These are phyloP conservation scores for Oegoconia quadripuncta DNA, from an alignment of 2,888 invertebrate genomes.

Conservation along the genomic window DNA sequence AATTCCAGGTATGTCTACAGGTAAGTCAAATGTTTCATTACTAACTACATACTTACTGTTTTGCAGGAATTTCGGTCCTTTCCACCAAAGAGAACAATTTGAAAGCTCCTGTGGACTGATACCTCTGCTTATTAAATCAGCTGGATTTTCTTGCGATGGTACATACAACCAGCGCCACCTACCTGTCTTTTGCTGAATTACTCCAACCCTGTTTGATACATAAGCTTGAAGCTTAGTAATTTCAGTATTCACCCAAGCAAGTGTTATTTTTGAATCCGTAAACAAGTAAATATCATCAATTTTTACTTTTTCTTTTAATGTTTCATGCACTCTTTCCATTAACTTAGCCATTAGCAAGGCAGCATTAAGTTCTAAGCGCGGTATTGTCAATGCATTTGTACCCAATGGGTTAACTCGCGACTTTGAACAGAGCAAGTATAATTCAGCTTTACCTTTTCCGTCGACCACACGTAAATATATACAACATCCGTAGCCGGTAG, in stretches of 20 bases:
- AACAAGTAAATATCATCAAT: conserved; percentile 9
- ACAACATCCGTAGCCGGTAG: conserved; percentile 17
- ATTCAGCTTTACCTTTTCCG: conserved; percentile 10
- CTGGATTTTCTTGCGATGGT: conserved; percentile 13
- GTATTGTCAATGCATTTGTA: conserved; percentile 11
- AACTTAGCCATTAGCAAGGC: too few relatives aligned
- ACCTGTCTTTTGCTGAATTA: conserved; percentile 8
- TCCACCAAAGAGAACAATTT: conserved; percentile 7
- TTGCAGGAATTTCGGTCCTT: conserved; percentile 4
- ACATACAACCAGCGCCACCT: conserved; percentile 15
- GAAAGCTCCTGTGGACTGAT: conserved; percentile 7
- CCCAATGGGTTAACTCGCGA: conserved; percentile 16
- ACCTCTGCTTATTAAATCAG: conserved; percentile 14
- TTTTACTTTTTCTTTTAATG: conserved; percentile 1
- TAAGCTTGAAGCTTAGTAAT: conserved; percentile 16
- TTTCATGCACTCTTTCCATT: too few relatives aligned
- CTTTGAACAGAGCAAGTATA: conserved; percentile 18
- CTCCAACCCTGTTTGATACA: conserved; percentile 17
- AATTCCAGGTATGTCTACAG: conserved; percentile 8
- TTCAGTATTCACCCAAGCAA: conserved; percentile 18
- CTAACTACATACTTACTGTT: conserved; percentile 4
- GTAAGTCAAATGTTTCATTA: not conserved
- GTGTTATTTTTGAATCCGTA: conserved; percentile 14
- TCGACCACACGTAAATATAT: conserved; percentile 13
- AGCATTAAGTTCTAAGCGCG: conserved; percentile 16